These are phyloP conservation scores for Campaea margaritaria DNA, from an alignment of 2,888 invertebrate species.

Conservation along the genomic window DNA sequence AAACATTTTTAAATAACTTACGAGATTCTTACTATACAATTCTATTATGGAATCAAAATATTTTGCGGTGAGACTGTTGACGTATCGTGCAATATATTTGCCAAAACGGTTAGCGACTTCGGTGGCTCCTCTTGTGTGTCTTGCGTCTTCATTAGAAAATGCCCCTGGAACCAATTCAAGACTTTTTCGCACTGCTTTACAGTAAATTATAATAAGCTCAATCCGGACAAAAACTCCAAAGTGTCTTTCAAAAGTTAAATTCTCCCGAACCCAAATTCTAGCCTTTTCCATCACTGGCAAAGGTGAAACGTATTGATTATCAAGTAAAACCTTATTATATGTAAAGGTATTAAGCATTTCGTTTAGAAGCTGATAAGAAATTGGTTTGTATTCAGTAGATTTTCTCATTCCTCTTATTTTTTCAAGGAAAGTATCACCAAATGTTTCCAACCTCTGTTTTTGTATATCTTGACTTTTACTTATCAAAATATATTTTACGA, in stretches of 20 bases:
- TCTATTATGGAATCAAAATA: constrained; percentile 58
- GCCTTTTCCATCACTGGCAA: constrained; percentile 54
- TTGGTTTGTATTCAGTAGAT: constrained; percentile 1
- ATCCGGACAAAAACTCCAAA: constrained; percentile 50
- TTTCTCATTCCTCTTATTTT: constrained; percentile 36
- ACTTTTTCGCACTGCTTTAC: constrained; percentile 53
- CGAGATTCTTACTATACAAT: constrained; percentile 48
- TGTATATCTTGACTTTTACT: constrained; percentile 47
- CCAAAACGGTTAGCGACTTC: constrained; percentile 46
- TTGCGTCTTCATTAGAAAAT: constrained; percentile 45
- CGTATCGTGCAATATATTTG: constrained; percentile 54
- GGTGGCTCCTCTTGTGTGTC: constrained; percentile 45
- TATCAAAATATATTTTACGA: constrained; percentile 56
- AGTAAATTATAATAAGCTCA: constrained; percentile 60
- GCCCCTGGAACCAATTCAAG: constrained; percentile 49
- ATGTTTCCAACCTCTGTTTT: constrained; percentile 41
- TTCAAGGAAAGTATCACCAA: constrained; percentile 51
- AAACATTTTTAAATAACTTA: constrained; percentile 39
- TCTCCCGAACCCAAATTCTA: constrained; percentile 45
- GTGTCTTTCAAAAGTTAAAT: constrained; percentile 50
- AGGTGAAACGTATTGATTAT: constrained; percentile 47
- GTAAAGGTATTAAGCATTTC: constrained; percentile 49
- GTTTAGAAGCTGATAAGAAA: constrained; percentile 29
- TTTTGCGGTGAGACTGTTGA: constrained; percentile 46
- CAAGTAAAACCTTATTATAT: constrained; percentile 54